These are phyloP conservation scores for Paragorgia papillata DNA, from an alignment of 92 coral and sea anemone genomes.

Conservation along the genomic window DNA sequence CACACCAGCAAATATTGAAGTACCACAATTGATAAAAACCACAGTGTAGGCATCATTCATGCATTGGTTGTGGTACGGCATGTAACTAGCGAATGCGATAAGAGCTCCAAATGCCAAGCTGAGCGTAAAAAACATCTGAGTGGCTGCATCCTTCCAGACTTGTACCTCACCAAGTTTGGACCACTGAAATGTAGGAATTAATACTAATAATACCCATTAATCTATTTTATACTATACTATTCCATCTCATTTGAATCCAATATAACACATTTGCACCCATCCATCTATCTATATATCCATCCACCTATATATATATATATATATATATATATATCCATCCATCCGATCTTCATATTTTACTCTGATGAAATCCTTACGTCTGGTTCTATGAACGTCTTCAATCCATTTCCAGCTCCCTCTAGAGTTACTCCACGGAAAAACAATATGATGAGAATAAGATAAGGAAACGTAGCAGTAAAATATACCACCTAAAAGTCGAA, in stretches of 20 bases:
- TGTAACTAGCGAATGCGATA: conserved; percentile 67
- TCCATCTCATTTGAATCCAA: neutral
- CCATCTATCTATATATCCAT: neutral
- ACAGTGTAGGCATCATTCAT: conserved; percentile 76
- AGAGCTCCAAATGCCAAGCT: conserved; percentile 76
- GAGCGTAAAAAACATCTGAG: conserved; percentile 74
- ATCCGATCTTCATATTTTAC: no score
- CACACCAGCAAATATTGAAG: conserved; percentile 64
- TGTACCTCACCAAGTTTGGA: conserved; percentile 64
- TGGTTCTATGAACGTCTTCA: conserved; percentile 77
- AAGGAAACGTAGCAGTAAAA: conserved; percentile 96
- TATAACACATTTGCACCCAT: neutral
- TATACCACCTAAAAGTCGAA: conserved; percentile 72
- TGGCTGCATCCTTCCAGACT: conserved; percentile 82
- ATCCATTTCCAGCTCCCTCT: conserved; percentile 82
- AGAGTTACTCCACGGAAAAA: conserved; percentile 95
- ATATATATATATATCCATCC: neutral
- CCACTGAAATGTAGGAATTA: conserved; percentile 16
- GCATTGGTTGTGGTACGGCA: conserved; percentile 76
- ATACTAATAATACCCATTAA: neutral
- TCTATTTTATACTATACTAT: no score
- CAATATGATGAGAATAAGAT: conserved; percentile 84
- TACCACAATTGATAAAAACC: conserved; percentile 53
- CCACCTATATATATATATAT: neutral
- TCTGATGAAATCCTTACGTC: conserved; percentile 49